A percentile compares a stretch with the other conserved stretches of the same genome.
These are phyloP conservation scores for Vulpes lagopus DNA, from an alignment of 2,113 vertebrate genomes.

Conservation along the genomic window DNA sequence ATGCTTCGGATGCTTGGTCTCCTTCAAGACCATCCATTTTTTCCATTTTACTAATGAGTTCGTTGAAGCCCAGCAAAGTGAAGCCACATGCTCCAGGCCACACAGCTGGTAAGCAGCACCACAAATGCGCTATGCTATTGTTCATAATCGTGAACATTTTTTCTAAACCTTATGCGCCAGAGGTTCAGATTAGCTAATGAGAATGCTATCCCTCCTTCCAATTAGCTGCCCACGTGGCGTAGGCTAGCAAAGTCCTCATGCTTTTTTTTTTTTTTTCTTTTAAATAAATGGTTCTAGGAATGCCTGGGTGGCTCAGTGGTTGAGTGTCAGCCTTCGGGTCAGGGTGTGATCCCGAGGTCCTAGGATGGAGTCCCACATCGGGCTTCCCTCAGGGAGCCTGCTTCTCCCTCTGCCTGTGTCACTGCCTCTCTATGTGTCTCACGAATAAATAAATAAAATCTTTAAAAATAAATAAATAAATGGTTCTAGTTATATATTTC, in stretches of 20 bases:
- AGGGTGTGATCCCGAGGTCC: too few species aligned
- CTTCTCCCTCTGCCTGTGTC: too few species aligned
- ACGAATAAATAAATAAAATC: too few species aligned
- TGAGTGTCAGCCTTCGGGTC: too few species aligned
- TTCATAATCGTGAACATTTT: neutral
- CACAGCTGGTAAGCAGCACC: neutral
- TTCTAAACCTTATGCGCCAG: neutral
- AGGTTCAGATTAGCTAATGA: neutral
- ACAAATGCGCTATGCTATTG: fast-evolving
- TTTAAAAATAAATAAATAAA: neutral
- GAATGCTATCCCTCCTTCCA: neutral
- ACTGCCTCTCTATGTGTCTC: too few species aligned
- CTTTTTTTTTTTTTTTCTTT: neutral
- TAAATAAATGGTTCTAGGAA: neutral
- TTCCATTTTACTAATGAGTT: slow-evolving; percentile 48
- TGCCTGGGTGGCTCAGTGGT: too few species aligned
- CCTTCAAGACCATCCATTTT: neutral
- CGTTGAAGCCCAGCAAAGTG: neutral
- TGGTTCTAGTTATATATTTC: neutral
- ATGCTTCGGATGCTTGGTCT: neutral
- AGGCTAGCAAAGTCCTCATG: neutral
- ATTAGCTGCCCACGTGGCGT: neutral
- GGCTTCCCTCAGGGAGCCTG: too few species aligned
- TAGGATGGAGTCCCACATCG: too few species aligned
- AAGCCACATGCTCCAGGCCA: neutral